Evolutionary conservation across 23 tunicate genomes (phyloP), one percentile per base, ranked within the genome.

Genomic region (Styela clava): DNA sequence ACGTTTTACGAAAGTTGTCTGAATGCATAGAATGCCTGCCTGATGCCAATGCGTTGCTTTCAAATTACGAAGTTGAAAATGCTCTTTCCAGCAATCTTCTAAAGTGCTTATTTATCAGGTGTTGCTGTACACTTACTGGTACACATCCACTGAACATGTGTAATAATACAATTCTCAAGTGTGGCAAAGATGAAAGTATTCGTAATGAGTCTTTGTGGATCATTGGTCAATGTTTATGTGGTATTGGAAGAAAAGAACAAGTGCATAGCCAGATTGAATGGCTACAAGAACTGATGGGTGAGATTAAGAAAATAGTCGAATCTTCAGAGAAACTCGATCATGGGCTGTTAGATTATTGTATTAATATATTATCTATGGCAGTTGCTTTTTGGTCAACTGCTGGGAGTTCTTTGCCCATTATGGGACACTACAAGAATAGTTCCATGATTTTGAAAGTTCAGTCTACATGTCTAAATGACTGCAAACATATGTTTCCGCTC

Each of bases 341-440:
- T 12, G 32, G 28, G 25, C 28, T 19, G 27, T 26, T 78, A 5
- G 63, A 2, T n/a, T 82, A 68, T 52, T 24, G 69, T 1, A 44
- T 70, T 25, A 69, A 56, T 3, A 51, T 69, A 2, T 69, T 82
- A 34, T 64, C 85, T 44, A 67, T 70, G 52, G 61, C 56, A 16
- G 68, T 82, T 69, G 33, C 69, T 0, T 24, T 35, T 24, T 69
- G 77, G 64, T 30, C 62, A 44, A 52, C 24, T 27, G 18, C 30
- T 29, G 71, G 71, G 16, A 24, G 30, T 67, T 18, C 22, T 19
- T 24, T 67, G 31, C 71, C 71, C 19, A 24, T 1, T 18, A 0
- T 12, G 22, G 30, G 2, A 67, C 24, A 67, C 0, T 25, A 27
- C 71, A 0, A 24, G 9, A 12, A 44, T 44, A 44, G 12, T 44